phyloP scores from a whole-genome alignment of 2,113 vertebrate genomes.

The Periophthalmus modestus region DNA sequence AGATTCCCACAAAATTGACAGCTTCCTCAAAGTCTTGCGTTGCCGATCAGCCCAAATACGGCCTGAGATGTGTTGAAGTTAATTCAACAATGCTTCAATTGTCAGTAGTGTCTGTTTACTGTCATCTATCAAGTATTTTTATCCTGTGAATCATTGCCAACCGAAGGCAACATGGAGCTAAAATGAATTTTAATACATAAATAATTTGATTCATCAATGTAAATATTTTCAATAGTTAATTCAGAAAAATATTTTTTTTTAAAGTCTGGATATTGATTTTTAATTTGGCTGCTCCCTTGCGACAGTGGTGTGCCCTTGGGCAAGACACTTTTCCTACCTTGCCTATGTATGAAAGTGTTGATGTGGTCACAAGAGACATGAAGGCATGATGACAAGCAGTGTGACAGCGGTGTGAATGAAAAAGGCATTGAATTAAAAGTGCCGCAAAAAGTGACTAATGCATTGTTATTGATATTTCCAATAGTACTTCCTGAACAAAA shows the following conservation, averaged over 20 bases:
- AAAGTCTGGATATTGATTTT: background rate
- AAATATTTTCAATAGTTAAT: too few relatives aligned
- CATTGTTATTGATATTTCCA: background rate
- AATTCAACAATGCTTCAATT: slow-evolving; percentile 6
- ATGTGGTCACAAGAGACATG: background rate
- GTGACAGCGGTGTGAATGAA: background rate
- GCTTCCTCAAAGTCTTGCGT: slow-evolving; percentile 80
- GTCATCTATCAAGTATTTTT: background rate
- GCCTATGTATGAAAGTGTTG: background rate
- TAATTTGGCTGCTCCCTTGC: background rate
- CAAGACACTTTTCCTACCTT: background rate
- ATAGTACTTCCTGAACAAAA: background rate
- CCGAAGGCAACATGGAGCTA: background rate
- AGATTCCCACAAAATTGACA: slow-evolving; percentile 83
- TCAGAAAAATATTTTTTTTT: background rate
- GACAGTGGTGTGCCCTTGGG: background rate
- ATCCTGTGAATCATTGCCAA: background rate
- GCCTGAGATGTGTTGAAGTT: slow-evolving; percentile 70
- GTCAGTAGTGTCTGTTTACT: slow-evolving; percentile 1
- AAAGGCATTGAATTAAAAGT: background rate
- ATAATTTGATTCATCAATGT: background rate
- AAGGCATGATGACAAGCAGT: background rate
- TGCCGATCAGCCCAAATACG: slow-evolving; percentile 69
- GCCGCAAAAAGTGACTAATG: background rate
- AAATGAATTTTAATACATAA: background rate